phyloP scores from a whole-genome alignment of 2,797 vertebrate species.

The Sciaenops ocellatus region DNA sequence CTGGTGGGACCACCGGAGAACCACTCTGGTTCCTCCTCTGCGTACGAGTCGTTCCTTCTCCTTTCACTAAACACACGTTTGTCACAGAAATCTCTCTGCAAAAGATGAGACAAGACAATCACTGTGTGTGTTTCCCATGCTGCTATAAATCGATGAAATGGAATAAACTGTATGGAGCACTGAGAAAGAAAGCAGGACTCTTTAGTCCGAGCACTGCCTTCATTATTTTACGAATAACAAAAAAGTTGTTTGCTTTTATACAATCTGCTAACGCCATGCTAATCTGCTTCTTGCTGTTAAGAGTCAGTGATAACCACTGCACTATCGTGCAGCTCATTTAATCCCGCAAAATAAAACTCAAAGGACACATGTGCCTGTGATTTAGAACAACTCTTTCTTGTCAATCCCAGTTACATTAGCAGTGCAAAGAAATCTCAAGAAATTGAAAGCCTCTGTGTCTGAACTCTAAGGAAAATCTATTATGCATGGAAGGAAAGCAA shows the following conservation, averaged over 20 bases:
- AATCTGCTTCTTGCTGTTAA: no score
- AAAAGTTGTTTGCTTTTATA: background rate
- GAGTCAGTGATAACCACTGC: no score
- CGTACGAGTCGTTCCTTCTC: constrained; percentile 96
- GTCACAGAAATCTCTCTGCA: constrained; percentile 95
- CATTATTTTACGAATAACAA: background rate
- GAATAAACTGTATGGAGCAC: background rate
- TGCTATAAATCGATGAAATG: background rate
- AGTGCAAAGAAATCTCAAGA: background rate
- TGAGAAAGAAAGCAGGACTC: background rate
- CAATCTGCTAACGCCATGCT: background rate
- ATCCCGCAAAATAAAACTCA: background rate
- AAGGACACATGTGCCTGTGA: background rate
- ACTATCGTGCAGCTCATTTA: no score
- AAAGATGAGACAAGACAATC: constrained; percentile 27
- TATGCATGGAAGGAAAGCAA: constrained; percentile 6
- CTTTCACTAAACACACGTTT: constrained; percentile 96
- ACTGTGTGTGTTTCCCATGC: no score
- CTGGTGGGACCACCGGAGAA: constrained; percentile 97
- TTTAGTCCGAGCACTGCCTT: background rate
- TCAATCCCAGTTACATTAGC: background rate
- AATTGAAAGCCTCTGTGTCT: background rate
- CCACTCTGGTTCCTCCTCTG: constrained; percentile 98
- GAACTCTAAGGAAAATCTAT: constrained; percentile 8
- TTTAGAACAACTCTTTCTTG: background rate